A percentile compares a stretch with the other conserved stretches of the same genome.
These are phyloP conservation scores for Plodia interpunctella DNA, from an alignment of 1,140 invertebrate genomes.

Conservation along the genomic window DNA sequence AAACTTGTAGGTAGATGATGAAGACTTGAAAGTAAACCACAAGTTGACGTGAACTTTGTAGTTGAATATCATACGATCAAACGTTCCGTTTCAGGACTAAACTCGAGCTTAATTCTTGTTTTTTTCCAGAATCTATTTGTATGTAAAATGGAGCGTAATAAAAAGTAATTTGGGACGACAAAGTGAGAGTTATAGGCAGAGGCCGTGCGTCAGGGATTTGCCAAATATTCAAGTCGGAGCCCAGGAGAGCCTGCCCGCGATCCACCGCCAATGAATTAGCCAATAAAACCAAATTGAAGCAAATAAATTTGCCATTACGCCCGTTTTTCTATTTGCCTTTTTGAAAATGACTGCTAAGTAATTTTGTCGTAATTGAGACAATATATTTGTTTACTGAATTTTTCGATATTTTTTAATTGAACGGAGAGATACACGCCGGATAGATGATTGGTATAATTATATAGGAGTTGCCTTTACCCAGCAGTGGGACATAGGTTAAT, in stretches of 20 bases:
- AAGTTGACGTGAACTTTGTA: neutral
- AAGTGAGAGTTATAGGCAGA: constrained; percentile 28
- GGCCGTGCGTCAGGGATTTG: constrained; percentile 46
- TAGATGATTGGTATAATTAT: too few species aligned
- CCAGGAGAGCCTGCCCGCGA: constrained; percentile 26
- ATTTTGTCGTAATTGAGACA: neutral
- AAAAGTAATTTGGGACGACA: constrained; percentile 40
- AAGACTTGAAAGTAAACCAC: neutral
- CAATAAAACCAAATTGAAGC: constrained; percentile 70
- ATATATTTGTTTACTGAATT: neutral
- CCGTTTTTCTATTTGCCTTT: constrained; percentile 51
- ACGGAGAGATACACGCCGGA: too few species aligned
- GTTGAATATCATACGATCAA: neutral
- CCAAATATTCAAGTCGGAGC: constrained; percentile 39
- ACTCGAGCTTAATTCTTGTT: constrained; percentile 34
- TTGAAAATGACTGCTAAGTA: constrained; percentile 15
- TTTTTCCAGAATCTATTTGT: constrained; percentile 51
- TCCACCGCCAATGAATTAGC: constrained; percentile 65
- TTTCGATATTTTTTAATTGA: too few species aligned
- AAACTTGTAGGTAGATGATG: neutral
- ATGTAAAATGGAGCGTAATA: constrained; percentile 58
- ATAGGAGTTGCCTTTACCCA: too few species aligned
- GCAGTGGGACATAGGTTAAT: too few species aligned
- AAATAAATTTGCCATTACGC: constrained; percentile 65
- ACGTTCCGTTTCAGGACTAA: neutral